Percentiles rank a stretch among this genome's conserved stretches.
phyloP scores from a whole-genome alignment of 1,140 invertebrate genomes.

The Brachionus calyciflorus region DNA sequence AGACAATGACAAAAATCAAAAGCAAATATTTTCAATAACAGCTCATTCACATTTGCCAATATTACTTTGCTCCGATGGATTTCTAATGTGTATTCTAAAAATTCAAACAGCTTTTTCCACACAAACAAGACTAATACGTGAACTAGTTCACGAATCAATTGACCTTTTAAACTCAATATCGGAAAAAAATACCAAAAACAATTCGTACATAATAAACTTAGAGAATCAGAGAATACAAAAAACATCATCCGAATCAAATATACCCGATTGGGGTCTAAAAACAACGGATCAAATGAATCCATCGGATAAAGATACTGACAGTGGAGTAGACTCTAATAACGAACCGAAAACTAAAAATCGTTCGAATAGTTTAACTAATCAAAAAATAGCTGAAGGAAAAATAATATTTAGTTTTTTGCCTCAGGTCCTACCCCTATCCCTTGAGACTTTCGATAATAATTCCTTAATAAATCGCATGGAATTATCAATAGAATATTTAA shows the following conservation, averaged over 20 bases:
- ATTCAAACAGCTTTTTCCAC: conserved; percentile 25
- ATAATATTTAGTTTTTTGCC: conserved; percentile 46
- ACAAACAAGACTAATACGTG: not conserved
- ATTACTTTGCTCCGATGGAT: conserved; percentile 59
- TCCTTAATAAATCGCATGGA: not conserved
- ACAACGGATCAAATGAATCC: not conserved
- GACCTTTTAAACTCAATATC: conserved; percentile 38
- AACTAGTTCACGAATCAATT: conserved; percentile 9
- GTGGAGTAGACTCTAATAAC: conserved; percentile 2
- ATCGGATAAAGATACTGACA: not conserved
- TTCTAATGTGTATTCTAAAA: conserved; percentile 53
- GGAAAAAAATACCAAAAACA: not conserved
- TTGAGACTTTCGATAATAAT: not conserved
- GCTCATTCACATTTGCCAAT: conserved; percentile 56
- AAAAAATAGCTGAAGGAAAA: conserved; percentile 40
- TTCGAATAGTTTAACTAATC: not conserved
- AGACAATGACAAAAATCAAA: conserved; percentile 48
- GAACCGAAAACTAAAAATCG: not conserved
- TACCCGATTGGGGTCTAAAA: conserved; percentile 7
- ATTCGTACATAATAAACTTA: not conserved
- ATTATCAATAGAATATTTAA: not conserved
- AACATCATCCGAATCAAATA: not conserved
- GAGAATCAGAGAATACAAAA: too few species aligned
- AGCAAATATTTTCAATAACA: conserved; percentile 56
- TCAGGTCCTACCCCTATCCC: conserved; percentile 10